Evolutionary conservation across 1,140 invertebrate species (phyloP).

Genomic region (Andrena cerasifolii): DNA sequence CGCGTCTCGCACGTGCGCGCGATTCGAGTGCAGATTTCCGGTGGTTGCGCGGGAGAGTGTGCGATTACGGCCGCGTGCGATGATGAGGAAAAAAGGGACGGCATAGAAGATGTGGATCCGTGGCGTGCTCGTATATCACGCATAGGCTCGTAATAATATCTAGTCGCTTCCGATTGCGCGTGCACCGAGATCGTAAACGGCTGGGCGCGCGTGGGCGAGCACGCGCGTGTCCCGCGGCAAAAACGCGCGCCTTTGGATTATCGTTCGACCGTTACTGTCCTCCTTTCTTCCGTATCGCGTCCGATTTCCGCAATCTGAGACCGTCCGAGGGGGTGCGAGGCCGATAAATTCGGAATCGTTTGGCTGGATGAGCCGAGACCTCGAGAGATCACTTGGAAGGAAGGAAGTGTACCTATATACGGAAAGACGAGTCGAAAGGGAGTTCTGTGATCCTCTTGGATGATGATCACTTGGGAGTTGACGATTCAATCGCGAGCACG

Average conservation of each 20-base stretch:
- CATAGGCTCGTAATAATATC: constrained; percentile 62
- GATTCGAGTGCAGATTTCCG: constrained; percentile 61
- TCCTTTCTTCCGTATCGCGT: constrained; percentile 55
- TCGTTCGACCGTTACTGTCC: constrained; percentile 39
- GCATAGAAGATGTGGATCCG: constrained; percentile 42
- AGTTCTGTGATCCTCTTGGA: no score
- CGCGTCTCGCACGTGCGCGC: constrained; percentile 46
- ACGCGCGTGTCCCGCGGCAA: neutral
- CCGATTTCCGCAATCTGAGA: constrained; percentile 68
- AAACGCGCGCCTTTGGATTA: constrained; percentile 19
- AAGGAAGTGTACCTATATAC: no score
- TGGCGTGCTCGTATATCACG: constrained; percentile 53
- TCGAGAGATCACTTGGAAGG: no score
- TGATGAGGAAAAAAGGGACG: constrained; percentile 33
- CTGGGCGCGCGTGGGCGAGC: constrained; percentile 5
- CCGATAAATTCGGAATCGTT: neutral
- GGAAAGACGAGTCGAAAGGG: no score
- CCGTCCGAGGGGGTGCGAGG: neutral
- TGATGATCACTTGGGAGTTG: no score
- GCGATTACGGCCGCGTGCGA: constrained; percentile 31
- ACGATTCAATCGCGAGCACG: no score
- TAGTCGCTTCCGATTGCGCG: constrained; percentile 58
- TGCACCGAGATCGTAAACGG: constrained; percentile 41
- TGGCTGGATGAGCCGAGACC: neutral
- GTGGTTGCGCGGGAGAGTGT: constrained; percentile 43